phyloP scores from a whole-genome alignment of 2,113 vertebrate genomes.

The Aphelocoma coerulescens region DNA sequence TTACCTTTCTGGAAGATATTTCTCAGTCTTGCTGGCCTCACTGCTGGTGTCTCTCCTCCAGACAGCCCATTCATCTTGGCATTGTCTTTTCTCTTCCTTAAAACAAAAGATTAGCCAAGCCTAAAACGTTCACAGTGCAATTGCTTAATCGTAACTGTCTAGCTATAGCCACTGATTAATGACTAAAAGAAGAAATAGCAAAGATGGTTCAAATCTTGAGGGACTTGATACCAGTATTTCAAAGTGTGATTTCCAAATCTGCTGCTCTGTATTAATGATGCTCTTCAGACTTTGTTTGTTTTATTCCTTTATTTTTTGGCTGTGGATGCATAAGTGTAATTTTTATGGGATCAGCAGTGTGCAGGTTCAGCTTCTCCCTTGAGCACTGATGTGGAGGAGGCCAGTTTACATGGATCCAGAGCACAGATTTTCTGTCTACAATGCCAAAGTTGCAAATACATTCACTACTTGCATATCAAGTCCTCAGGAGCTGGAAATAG shows the following conservation, averaged over 20 bases:
- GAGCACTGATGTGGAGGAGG: not conserved
- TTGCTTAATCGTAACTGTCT: not conserved
- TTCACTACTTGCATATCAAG: accelerated
- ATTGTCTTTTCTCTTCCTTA: not conserved
- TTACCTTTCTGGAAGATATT: not conserved
- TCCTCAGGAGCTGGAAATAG: accelerated
- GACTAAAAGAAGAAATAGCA: not conserved
- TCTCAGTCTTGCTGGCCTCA: not conserved
- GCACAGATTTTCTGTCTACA: not conserved
- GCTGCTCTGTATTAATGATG: accelerated
- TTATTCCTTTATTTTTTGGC: not conserved
- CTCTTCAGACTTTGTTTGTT: not conserved
- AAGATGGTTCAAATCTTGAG: not conserved
- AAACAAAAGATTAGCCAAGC: not conserved
- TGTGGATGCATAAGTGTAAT: not conserved
- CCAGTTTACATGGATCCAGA: not conserved
- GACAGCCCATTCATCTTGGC: not conserved
- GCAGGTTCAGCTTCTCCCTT: not conserved
- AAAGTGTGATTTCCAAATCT: not conserved
- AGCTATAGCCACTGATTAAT: not conserved
- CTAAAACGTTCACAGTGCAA: not conserved
- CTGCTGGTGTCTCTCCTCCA: not conserved
- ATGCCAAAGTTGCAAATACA: not conserved
- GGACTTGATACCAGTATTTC: not conserved
- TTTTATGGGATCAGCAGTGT: not conserved